Percentiles rank a stretch among this genome's conserved stretches.
Evolutionary conservation across 2,797 vertebrate species (phyloP).

Genomic region (Psittacula derbiana): DNA sequence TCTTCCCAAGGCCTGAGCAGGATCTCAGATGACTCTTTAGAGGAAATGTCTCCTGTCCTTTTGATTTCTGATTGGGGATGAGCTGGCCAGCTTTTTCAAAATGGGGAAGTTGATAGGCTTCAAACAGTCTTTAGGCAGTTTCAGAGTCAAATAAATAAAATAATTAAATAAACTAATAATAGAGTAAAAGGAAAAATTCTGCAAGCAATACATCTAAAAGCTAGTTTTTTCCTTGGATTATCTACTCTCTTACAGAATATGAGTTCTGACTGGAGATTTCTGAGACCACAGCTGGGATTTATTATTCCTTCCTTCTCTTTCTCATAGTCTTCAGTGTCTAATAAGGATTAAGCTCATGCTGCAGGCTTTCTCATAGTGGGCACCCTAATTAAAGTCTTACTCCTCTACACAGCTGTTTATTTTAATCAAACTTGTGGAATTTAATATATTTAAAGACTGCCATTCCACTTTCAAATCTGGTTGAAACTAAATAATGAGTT

Average conservation of each 20-base stretch:
- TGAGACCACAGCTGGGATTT: background rate
- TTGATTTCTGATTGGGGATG: background rate
- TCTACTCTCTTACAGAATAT: background rate
- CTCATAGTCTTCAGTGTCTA: background rate
- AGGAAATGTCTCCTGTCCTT: background rate
- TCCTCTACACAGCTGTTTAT: conserved; percentile 30
- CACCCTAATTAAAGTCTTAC: conserved; percentile 34
- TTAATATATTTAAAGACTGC: conserved; percentile 3
- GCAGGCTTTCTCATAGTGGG: conserved; percentile 22
- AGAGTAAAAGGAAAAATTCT: background rate
- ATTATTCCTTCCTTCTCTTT: background rate
- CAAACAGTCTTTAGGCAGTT: background rate
- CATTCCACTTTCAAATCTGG: background rate
- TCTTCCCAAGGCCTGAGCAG: background rate
- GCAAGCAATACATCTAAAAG: background rate
- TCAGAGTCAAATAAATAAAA: background rate
- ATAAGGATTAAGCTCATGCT: conserved; percentile 34
- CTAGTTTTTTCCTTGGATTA: background rate
- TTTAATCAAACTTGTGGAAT: background rate
- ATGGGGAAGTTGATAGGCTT: background rate
- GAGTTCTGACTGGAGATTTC: conserved; percentile 9
- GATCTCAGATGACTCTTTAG: background rate
- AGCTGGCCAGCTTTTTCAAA: background rate
- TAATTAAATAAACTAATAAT: background rate
- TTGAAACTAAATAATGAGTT: background rate